Evolutionary conservation across 2,797 vertebrate species (phyloP).

Genomic region (Myripristis jacobus): DNA sequence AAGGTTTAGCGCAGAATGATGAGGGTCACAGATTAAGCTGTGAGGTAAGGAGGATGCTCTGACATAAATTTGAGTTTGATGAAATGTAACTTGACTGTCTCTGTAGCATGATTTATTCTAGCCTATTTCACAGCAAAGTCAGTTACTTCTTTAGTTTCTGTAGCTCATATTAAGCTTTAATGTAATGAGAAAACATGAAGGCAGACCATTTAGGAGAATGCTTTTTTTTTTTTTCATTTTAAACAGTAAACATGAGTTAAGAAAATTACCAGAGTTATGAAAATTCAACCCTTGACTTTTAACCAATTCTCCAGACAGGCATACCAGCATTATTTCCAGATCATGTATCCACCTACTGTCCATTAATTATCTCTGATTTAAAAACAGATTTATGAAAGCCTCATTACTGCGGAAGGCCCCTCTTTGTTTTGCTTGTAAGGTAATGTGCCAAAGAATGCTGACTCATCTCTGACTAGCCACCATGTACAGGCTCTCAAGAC

Average conservation of each 20-base stretch:
- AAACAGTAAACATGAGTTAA: constrained; percentile 11
- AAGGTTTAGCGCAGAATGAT: constrained; percentile 5
- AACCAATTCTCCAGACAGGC: constrained; percentile 9
- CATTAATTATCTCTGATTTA: constrained; percentile 53
- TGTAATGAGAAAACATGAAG: background rate
- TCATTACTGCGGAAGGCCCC: constrained; percentile 58
- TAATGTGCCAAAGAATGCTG: constrained; percentile 44
- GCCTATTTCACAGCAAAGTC: background rate
- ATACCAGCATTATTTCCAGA: background rate
- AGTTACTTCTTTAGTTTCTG: constrained; percentile 19
- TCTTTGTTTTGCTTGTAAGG: constrained; percentile 49
- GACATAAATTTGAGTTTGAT: background rate
- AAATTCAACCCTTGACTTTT: constrained; percentile 6
- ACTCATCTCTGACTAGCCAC: constrained; percentile 61
- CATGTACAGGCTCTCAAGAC: constrained; percentile 46
- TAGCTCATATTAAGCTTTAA: background rate
- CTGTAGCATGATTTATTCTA: background rate
- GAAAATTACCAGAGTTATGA: constrained; percentile 29
- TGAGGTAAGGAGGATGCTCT: background rate
- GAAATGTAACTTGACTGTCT: background rate
- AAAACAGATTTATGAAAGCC: constrained; percentile 56
- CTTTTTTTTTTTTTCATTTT: constrained; percentile 19
- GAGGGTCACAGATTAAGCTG: constrained; percentile 8
- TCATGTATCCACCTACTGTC: constrained; percentile 19
- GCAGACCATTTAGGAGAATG: background rate